Base-by-base conservation (phyloP, 2,797 vertebrate species). In the Hozukius guyotensis region DNA sequence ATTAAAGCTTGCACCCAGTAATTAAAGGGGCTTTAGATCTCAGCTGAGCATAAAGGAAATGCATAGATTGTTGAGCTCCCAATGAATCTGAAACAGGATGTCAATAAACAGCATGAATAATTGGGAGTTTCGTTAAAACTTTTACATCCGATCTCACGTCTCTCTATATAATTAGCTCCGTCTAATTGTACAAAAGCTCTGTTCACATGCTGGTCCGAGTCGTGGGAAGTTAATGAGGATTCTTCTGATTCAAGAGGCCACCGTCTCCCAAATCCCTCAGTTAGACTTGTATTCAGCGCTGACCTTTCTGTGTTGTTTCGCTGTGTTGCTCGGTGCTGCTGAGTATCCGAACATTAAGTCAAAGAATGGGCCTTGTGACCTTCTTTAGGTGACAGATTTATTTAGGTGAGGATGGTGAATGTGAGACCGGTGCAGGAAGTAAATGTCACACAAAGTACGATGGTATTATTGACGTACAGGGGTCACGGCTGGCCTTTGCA, bases 361-460 rank as follows among this genome's bases (percentile, higher is more conserved):
- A 42, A 25, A 46, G 84, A 65, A 69, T 1, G 27, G 8, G n/a
- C 4, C 22, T 22, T 0, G 52, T 80, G 84, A 82, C 87, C 82
- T 88, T 85, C 75, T 82, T 27, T 13, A 59, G 79, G 52, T 72
- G 83, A 53, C 82, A 77, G 84, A 25, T 83, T 77, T 77, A 77
- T 80, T 88, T 87, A 87, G 86, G 84, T 90, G 87, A 73, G 71
- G 85, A 3, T 0, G 24, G 72, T 78, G 31, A 80, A 87, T 72
- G 85, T 75, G 80, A 67, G 46, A 14, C 18, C 5, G 16, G 42
- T 8, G 46, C 24, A 38, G 49, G 63, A 57, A n/a, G 68, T 31
- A 66, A 73, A 77, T 63, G 66, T 77, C 78, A 81, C 69, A 77
- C 24, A 82, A 11, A 34, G 12, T 25, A 22, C 22, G 8, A 22